These are phyloP conservation scores for Campoplex nolae DNA, from an alignment of 2,888 invertebrate genomes.

Conservation along the genomic window DNA sequence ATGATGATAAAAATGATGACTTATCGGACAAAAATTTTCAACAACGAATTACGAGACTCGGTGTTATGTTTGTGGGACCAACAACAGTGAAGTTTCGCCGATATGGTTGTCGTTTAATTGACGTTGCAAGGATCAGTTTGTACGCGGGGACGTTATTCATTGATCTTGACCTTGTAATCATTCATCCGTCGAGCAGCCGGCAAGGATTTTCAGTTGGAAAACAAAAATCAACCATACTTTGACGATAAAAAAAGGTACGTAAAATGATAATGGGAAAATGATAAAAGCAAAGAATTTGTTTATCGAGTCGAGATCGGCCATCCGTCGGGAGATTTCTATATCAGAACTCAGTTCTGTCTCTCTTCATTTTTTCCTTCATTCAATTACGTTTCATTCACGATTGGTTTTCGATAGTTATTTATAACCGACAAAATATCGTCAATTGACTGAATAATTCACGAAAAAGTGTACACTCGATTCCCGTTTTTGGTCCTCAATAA, in stretches of 20 bases:
- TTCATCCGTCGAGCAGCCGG: neutral
- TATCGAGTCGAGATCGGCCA: neutral
- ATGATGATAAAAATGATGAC: constrained; percentile 33
- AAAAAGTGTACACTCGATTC: neutral
- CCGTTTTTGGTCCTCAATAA: neutral
- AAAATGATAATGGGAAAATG: neutral
- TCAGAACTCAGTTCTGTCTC: no score
- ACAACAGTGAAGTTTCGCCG: constrained; percentile 33
- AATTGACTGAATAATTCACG: neutral
- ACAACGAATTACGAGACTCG: constrained; percentile 37
- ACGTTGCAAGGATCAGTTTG: neutral
- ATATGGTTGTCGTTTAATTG: neutral
- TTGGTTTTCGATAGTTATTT: neutral
- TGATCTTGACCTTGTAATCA: neutral
- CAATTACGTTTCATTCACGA: neutral
- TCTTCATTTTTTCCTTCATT: neutral
- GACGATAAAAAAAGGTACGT: constrained; percentile 10
- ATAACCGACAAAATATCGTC: neutral
- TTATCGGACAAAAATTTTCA: constrained; percentile 38
- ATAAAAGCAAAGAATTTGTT: neutral
- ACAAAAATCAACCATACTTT: neutral
- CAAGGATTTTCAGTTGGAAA: neutral
- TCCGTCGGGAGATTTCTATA: neutral
- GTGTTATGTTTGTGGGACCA: constrained; percentile 41
- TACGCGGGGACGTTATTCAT: neutral